Evolutionary conservation across 2,888 invertebrate species (phyloP), one percentile per base, ranked within the genome.

Genomic region (Harpagoxenus sublaevis): DNA sequence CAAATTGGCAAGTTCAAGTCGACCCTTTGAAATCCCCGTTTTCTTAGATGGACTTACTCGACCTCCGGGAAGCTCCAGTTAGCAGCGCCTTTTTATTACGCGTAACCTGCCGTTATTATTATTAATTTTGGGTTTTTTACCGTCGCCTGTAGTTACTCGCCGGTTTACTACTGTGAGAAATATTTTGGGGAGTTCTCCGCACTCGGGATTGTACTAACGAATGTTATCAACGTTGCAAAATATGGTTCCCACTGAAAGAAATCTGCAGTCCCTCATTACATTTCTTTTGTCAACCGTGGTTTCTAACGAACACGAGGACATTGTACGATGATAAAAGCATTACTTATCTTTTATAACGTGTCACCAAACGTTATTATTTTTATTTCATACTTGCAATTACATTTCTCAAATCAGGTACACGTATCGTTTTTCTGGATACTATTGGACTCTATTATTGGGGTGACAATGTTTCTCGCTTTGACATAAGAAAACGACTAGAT

Each of bases 161-260:
- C 57, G 82, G 79, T 93, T 94, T 92, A 93, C 90, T 91, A 89
- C 92, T 93, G 92, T 93, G 94, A 93, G 93, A 94, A 94, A 93
- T 86, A 87, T 85, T 85, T 83, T 65, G 35, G 23, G 18, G 55
- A 48, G 15, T 74, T 68, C 18, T 79, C 45, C n/a, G 60, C 18
- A 55, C 62, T 60, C 48, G 39, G 82, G 74, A 86, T 60, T 9
- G 74, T 79, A 75, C 39, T 57, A 28, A 55, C 51, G 12, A 75
- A 45, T 48, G 5, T 42, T n/a, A 18, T 60, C 48, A 18, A 3
- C 31, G 28, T n/a, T 18, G 60, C 60, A n/a, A 75, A 75, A 51
- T 51, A 28, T 35, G 4, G 9, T 48, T 57, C 10, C 28, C 42
- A 71, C 35, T 53, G 55, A 71, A 35, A 35, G 35, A 71, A 71